phyloP scores from a whole-genome alignment of 1,140 invertebrate species.

The Reticulitermes speratus region DNA sequence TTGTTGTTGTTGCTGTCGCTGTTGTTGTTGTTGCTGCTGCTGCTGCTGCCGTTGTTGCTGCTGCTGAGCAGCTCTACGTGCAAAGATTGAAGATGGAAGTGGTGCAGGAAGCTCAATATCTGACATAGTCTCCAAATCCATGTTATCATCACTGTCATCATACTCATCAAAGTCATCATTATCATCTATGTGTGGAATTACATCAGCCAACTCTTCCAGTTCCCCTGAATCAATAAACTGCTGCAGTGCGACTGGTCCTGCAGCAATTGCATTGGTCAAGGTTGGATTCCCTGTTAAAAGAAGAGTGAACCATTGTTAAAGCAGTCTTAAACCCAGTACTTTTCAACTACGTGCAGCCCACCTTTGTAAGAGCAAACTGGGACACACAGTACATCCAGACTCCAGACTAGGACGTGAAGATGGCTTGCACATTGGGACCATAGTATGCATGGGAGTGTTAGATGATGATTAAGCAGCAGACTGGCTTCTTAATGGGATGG shows the following conservation, averaged over 20 bases:
- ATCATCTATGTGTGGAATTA: slow-evolving; percentile 63
- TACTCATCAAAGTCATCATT: slow-evolving; percentile 1
- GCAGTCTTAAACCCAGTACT: too few species aligned
- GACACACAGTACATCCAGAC: too few species aligned
- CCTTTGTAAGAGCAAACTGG: too few species aligned
- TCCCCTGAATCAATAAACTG: slow-evolving; percentile 73
- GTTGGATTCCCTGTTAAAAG: slow-evolving; percentile 61
- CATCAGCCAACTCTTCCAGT: slow-evolving; percentile 73
- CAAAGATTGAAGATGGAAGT: slow-evolving; percentile 23
- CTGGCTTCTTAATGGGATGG: too few species aligned
- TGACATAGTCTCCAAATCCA: slow-evolving; percentile 28
- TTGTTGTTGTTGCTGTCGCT: not conserved
- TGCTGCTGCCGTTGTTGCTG: not conserved
- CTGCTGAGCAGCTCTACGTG: not conserved
- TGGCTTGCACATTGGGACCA: too few species aligned
- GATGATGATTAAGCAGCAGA: too few species aligned
- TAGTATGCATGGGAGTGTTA: too few species aligned
- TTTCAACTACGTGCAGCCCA: too few species aligned
- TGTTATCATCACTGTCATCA: slow-evolving; percentile 25
- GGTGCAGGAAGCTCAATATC: slow-evolving; percentile 28
- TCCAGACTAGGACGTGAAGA: too few species aligned
- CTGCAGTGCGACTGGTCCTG: slow-evolving; percentile 72
- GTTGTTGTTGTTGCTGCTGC: not conserved
- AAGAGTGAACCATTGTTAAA: too few species aligned
- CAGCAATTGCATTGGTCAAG: slow-evolving; percentile 68